Evolutionary conservation across 2,113 vertebrate genomes (phyloP), one percentile per base, ranked within the genome.

Genomic region (Callorhinus ursinus): DNA sequence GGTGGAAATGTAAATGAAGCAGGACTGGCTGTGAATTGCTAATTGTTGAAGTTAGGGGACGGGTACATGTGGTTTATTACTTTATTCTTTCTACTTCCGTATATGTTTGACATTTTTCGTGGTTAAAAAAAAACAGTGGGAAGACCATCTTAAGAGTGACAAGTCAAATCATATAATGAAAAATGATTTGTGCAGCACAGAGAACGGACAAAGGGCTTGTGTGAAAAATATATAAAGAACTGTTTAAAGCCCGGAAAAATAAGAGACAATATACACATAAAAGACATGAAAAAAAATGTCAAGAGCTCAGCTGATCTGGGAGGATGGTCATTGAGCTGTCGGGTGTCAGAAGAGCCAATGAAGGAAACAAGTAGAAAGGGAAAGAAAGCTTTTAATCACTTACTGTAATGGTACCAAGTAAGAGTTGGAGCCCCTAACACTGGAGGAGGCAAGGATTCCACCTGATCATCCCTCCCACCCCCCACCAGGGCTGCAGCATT

Each of bases 381-480:
- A 79, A 85, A 24, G 15, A 12, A 71, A 72, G 16, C n/a, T 61
- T 71, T 13, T 14, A 31, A 36, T 36, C 22, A 42, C 14, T 74
- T 33, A 36, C 51, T 63, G 1, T 3, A 8, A 46, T 26, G 69
- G 3, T 26, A 33, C 46, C n/a, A 74, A 51, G 21, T n/a, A 39
- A 72, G 46, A 79, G 6, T 21, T 61, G 39, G 39, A 61, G 36
- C 9, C 14, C 24, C 63, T 39, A 69, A 39, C 83, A 31, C n/a
- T 0, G 1, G 22, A 55, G 69, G 21, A 16, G 71, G 8, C 18
- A 2, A 55, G 4, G 2, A 11, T 49, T 33, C 61, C 39, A 1
- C 57, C 26, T 22, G 10, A 39, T 61, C 18, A 14, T 31, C 42
- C 28, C 5, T 2, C 31, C 12, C 16, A 6, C 24, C 6, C 21